Evolutionary conservation across 2,113 vertebrate genomes (phyloP).

Genomic region (Micromys minutus): DNA sequence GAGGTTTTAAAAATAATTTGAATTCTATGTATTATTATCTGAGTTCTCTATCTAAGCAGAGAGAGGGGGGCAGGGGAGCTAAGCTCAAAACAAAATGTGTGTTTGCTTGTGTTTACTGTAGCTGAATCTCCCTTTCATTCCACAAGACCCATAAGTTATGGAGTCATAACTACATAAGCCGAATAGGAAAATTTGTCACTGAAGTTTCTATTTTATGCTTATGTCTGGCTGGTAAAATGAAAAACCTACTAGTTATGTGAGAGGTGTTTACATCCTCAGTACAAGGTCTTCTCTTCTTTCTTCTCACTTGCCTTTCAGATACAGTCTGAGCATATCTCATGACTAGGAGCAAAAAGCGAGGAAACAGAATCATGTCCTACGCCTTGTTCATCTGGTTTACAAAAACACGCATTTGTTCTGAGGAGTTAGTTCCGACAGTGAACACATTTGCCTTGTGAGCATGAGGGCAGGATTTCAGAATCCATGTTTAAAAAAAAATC

Average conservation of each 20-base stretch:
- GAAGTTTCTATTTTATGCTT: background rate
- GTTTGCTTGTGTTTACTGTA: background rate
- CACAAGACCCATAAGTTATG: background rate
- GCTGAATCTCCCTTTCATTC: conserved; percentile 24
- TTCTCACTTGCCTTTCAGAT: conserved; percentile 17
- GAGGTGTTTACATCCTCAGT: background rate
- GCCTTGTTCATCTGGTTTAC: background rate
- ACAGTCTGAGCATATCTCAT: conserved; percentile 14
- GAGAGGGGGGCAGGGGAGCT: background rate
- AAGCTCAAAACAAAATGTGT: background rate
- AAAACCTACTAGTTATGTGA: background rate
- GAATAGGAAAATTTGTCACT: background rate
- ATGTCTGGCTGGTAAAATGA: background rate
- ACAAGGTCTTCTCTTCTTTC: background rate
- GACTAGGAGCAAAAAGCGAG: background rate
- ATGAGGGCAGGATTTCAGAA: background rate
- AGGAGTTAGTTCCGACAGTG: background rate
- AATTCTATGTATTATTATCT: background rate
- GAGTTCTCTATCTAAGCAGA: background rate
- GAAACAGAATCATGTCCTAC: background rate
- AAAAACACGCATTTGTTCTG: background rate
- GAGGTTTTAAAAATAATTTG: background rate
- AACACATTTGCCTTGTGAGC: background rate
- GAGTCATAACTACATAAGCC: background rate
- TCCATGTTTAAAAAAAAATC: background rate